Evolutionary conservation across 2,888 invertebrate species (phyloP), one percentile per base, ranked within the genome.

Genomic region (Drosophila longiperda): DNA sequence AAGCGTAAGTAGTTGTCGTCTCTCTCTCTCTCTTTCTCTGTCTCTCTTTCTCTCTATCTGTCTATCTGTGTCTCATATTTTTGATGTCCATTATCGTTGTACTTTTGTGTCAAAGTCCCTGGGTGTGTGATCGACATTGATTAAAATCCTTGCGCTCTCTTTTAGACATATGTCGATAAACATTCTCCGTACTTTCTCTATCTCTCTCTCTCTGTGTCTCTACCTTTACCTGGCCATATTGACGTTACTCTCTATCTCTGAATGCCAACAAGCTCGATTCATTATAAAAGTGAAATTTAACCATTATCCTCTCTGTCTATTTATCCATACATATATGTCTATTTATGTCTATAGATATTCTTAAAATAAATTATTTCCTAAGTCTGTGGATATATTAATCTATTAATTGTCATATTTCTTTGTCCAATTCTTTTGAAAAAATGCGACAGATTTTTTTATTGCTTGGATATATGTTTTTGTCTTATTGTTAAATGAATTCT

Each of bases 1-100:
- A 91, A 91, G 91, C 89, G 91, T 91, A 91, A 91, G 91, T 91
- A 91, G 77, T 69, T 57, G 71, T 60, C 69, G 40, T 36, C 45
- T 45, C 45, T 52, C 45, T 62, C 59, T 61, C 48, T 65, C 73
- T 55, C 45, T 34, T 64, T 58, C 38, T 64, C 68, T 64, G 50
- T 63, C n/a, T 48, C 12, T 59, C n/a, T 52, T 45, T 67, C 57
- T 54, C 66, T 65, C 63, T 58, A 48, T 55, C 42, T 58, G 45
- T 38, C 12, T 17, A 12, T n/a, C 11, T 65, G n/a, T 55, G 45
- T 73, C 45, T 59, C 20, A 40, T 23, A 45, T 32, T 58, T 29
- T 77, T 59, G 61, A 59, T 83, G 67, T 82, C 59, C 73, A 65
- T 68, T 73, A 60, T 83, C 69, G 68, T 59, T 82, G 80, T 86